Evolutionary conservation across 2,113 vertebrate genomes (phyloP).

Genomic region (Gadus macrocephalus): DNA sequence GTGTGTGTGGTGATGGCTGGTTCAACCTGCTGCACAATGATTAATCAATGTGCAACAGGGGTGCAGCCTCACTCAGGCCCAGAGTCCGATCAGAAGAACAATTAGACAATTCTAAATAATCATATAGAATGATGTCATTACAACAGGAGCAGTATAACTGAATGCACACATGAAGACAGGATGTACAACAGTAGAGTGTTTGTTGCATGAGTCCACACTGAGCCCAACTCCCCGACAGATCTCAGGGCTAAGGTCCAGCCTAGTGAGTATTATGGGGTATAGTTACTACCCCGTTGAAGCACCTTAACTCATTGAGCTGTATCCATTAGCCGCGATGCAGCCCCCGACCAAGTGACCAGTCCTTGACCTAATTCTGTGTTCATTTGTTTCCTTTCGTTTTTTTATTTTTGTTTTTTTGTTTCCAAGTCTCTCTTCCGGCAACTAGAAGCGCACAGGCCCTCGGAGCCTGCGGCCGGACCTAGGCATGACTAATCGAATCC

Average conservation of each 20-base stretch:
- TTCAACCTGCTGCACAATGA: too few species aligned
- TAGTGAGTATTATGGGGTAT: too few species aligned
- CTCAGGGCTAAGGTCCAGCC: neutral
- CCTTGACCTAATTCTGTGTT: slow-evolving; percentile 70
- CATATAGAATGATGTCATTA: too few species aligned
- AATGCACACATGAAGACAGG: too few species aligned
- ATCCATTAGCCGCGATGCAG: slow-evolving; percentile 38
- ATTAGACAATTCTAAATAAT: too few species aligned
- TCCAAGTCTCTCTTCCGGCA: slow-evolving; percentile 72
- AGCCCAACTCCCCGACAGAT: neutral
- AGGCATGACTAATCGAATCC: slow-evolving; percentile 74
- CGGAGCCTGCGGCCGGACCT: slow-evolving; percentile 71
- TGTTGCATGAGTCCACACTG: too few species aligned
- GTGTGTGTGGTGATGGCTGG: too few species aligned
- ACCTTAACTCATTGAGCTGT: slow-evolving; percentile 6
- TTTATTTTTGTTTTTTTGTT: slow-evolving; percentile 59
- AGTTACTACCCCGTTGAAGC: slow-evolving; percentile 15
- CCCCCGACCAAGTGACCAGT: slow-evolving; percentile 45
- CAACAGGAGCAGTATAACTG: too few species aligned
- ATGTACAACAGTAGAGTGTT: too few species aligned
- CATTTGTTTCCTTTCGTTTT: slow-evolving; percentile 69
- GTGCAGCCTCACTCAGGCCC: too few species aligned
- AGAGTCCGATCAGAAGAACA: too few species aligned
- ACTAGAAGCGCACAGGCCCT: slow-evolving; percentile 70
- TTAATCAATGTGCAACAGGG: too few species aligned